Evolutionary conservation across 2,797 vertebrate genomes (phyloP).

Genomic region (Allobates femoralis): DNA sequence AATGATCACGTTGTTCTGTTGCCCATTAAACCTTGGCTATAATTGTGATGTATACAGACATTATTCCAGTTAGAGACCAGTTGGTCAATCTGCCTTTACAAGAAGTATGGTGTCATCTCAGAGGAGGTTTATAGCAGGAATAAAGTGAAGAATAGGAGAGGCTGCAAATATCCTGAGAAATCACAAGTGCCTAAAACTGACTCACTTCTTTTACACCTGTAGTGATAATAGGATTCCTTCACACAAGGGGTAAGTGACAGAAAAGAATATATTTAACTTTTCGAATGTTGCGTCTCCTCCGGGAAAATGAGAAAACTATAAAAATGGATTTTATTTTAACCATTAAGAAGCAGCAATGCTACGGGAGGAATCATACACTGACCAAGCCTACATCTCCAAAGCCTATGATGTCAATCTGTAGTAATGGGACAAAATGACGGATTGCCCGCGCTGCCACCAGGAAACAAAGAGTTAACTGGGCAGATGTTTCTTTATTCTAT

Average conservation of each 20-base stretch:
- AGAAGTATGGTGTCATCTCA: background rate
- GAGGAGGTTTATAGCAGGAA: slow-evolving; percentile 1
- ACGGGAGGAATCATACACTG: background rate
- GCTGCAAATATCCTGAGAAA: background rate
- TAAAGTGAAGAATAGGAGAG: background rate
- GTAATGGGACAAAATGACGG: background rate
- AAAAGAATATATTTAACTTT: background rate
- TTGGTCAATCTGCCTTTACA: background rate
- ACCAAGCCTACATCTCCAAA: background rate
- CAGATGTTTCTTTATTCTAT: no score
- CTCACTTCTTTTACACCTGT: slow-evolving; percentile 22
- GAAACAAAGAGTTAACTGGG: no score
- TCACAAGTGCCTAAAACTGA: slow-evolving; percentile 33
- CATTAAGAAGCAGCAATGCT: background rate
- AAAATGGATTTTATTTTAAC: background rate
- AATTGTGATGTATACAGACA: background rate
- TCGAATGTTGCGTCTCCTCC: background rate
- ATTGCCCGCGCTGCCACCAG: no score
- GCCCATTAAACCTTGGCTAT: no score
- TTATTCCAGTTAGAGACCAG: background rate
- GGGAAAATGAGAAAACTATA: background rate
- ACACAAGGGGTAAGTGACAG: background rate
- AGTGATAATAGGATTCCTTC: slow-evolving; percentile 40
- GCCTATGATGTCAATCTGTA: no score
- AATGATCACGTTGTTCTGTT: no score